Evolutionary conservation across 2,797 vertebrate species (phyloP).

Genomic region (Lacerta agilis): DNA sequence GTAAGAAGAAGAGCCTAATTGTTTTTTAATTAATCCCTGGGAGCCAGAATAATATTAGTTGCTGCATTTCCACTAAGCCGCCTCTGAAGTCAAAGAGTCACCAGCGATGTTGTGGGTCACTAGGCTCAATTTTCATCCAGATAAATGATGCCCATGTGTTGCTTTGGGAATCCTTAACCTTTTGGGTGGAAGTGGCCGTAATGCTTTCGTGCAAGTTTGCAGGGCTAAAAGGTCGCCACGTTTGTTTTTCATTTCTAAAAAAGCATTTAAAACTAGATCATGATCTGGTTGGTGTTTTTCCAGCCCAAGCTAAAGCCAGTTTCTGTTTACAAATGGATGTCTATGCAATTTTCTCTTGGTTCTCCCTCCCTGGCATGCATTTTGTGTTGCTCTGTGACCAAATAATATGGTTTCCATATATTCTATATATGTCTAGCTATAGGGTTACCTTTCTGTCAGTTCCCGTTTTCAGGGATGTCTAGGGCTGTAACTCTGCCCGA

Average conservation of each 20-base stretch:
- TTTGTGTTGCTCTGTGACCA: background rate
- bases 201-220: slow-evolving; percentile 59
- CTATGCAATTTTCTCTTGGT: background rate
- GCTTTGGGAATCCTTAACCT: slow-evolving; percentile 59
- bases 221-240: slow-evolving; percentile 53
- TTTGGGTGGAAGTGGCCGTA: slow-evolving; percentile 57
- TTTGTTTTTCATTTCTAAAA: slow-evolving; percentile 35
- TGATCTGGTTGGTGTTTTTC: background rate
- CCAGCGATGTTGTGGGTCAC: slow-evolving; percentile 59
- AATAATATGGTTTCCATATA: background rate
- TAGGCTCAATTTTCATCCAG: slow-evolving; percentile 66
- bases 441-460: background rate
- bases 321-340: background rate
- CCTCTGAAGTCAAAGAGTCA: slow-evolving; percentile 72
- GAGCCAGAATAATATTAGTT: slow-evolving; percentile 54
- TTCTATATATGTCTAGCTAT: background rate
- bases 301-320: background rate
- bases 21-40: slow-evolving; percentile 57
- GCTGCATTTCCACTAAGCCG: slow-evolving; percentile 60
- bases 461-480: background rate
- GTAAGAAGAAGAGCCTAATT: slow-evolving; percentile 25
- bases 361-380: background rate
- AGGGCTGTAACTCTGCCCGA: background rate
- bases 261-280: slow-evolving; percentile 42
- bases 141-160: slow-evolving; percentile 67